Conservation (phyloP, 2,888 invertebrate genomes). For the Chrysolina haemoptera region DNA sequence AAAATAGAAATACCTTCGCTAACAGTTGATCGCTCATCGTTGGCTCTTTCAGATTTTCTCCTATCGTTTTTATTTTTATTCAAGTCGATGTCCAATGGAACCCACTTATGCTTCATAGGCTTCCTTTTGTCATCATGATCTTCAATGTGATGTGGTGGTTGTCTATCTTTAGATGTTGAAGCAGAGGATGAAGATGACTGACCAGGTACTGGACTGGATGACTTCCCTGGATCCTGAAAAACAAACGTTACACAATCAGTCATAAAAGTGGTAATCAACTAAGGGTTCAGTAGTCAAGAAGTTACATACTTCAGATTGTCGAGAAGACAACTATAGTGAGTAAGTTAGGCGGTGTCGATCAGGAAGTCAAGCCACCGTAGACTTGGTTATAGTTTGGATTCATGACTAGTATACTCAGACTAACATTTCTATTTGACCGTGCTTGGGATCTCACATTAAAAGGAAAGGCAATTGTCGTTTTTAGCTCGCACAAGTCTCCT, state of each 20-base stretch:
- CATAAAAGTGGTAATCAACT: background rate
- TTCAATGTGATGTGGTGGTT: constrained; percentile 65
- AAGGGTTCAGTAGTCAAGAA: background rate
- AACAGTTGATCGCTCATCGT: constrained; percentile 65
- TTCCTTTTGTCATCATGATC: constrained; percentile 71
- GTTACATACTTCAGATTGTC: no score
- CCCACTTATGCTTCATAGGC: constrained; percentile 85
- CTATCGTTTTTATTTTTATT: constrained; percentile 79
- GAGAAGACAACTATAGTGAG: no score
- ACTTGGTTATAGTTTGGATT: no score
- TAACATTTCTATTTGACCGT: no score
- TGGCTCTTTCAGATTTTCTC: constrained; percentile 46
- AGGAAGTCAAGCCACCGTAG: no score
- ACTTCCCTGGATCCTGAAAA: constrained; percentile 47
- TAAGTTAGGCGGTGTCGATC: no score
- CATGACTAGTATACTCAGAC: no score
- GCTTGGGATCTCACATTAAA: no score
- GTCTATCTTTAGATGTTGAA: constrained; percentile 61
- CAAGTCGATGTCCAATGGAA: constrained; percentile 90
- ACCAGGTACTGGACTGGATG: constrained; percentile 45
- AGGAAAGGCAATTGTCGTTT: no score
- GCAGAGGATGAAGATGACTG: constrained; percentile 38
- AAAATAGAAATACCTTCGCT: constrained; percentile 60
- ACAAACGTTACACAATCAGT: constrained; percentile 4
- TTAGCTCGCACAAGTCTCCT: no score